A percentile compares a stretch with the other conserved stretches of the same genome.
Conservation (phyloP, 1,140 invertebrate genomes). For the Drosophila seguyi region DNA sequence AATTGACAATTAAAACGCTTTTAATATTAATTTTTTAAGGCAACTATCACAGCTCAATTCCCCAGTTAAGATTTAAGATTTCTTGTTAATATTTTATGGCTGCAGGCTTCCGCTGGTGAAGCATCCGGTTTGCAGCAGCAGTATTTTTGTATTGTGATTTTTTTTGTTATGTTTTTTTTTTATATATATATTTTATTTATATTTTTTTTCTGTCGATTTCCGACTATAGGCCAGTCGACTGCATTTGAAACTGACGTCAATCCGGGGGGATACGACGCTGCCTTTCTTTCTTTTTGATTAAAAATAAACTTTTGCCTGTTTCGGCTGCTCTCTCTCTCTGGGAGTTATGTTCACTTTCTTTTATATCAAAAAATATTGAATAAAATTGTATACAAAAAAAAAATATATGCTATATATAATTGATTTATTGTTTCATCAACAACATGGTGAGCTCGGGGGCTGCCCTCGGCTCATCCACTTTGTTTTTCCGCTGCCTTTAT, state of each 20-base stretch:
- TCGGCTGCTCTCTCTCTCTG: background rate
- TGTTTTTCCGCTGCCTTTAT: conserved; percentile 22
- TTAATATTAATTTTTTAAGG: background rate
- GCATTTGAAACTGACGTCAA: conserved; percentile 44
- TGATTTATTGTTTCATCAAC: conserved; percentile 59
- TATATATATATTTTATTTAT: background rate
- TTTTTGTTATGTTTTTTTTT: background rate
- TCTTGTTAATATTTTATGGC: conserved; percentile 32
- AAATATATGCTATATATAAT: conserved; percentile 35
- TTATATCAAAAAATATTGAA: background rate
- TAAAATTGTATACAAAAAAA: conserved; percentile 14
- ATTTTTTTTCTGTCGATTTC: conserved; percentile 13
- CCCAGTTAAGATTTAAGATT: conserved; percentile 10
- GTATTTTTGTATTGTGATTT: background rate
- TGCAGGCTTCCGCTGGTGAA: conserved; percentile 16
- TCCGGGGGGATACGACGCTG: background rate
- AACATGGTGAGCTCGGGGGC: background rate
- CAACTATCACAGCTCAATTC: background rate
- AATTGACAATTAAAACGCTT: background rate
- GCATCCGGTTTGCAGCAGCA: conserved; percentile 6
- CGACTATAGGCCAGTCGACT: conserved; percentile 5
- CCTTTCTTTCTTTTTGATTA: conserved; percentile 19
- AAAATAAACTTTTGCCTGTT: conserved; percentile 35
- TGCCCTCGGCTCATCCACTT: conserved; percentile 1
- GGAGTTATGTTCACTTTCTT: conserved; percentile 15